phyloP scores from a whole-genome alignment of 2,888 invertebrate genomes.

The Mystacides longicornis region DNA sequence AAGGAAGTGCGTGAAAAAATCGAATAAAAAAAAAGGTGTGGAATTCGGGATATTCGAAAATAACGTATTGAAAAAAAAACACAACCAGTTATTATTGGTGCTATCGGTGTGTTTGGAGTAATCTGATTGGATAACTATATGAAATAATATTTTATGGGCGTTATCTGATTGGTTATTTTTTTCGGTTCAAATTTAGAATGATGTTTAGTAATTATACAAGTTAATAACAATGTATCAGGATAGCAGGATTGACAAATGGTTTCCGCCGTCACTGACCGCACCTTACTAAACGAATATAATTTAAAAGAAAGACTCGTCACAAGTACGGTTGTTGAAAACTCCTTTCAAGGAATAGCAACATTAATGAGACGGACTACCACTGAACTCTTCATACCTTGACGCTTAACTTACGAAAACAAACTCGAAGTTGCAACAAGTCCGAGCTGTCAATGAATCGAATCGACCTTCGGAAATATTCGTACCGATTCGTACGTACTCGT shows the following conservation, averaged over 20 bases:
- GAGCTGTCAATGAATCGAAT: no score
- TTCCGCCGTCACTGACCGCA: conserved; percentile 25
- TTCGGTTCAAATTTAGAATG: conserved; percentile 1
- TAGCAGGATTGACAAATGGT: conserved; percentile 25
- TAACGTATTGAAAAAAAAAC: not conserved
- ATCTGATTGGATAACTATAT: not conserved
- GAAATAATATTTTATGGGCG: not conserved
- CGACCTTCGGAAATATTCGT: no score
- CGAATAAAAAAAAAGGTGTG: not conserved
- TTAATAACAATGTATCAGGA: conserved; percentile 20
- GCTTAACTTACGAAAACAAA: no score
- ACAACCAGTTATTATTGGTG: not conserved
- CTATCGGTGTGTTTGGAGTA: not conserved
- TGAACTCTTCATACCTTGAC: no score
- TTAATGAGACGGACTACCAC: no score
- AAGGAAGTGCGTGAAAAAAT: not conserved
- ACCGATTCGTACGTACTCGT: no score
- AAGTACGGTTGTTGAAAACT: conserved; percentile 9
- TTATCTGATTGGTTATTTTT: conserved; percentile 11
- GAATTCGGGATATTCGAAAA: not conserved
- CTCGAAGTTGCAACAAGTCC: no score
- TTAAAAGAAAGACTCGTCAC: conserved; percentile 21
- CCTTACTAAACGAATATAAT: conserved; percentile 23
- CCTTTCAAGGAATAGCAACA: no score
- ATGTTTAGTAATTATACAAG: conserved; percentile 21